phyloP scores from a whole-genome alignment of 2,888 invertebrate genomes.

The Luperina testacea region DNA sequence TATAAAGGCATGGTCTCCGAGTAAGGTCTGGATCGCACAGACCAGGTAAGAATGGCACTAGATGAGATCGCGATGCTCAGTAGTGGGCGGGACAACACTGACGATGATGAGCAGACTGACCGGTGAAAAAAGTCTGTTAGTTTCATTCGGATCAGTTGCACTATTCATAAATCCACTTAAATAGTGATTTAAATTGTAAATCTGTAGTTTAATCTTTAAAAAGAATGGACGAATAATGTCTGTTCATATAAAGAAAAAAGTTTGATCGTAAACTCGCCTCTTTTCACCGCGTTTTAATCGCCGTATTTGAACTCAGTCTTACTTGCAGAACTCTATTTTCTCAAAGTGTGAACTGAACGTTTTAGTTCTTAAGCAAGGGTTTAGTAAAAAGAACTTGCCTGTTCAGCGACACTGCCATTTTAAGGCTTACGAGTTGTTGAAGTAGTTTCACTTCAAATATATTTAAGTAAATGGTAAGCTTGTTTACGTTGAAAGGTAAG shows the following conservation, averaged over 20 bases:
- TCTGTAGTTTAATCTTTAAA: not conserved
- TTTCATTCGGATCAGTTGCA: not conserved
- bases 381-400: constrained; percentile 28
- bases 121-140: too few relatives aligned
- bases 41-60: not conserved
- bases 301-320: not conserved
- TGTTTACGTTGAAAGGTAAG: constrained; percentile 28
- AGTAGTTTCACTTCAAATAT: constrained; percentile 37
- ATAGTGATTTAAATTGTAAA: not conserved
- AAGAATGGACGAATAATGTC: not conserved
- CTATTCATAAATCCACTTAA: not conserved
- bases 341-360: constrained; percentile 37
- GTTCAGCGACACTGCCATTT: constrained; percentile 29
- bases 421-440: constrained; percentile 20
- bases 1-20: not conserved
- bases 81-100: not conserved
- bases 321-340: constrained; percentile 1
- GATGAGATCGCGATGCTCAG: not conserved
- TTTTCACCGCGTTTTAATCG: not conserved
- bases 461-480: constrained; percentile 41
- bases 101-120: not conserved
- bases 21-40: not conserved
- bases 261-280: not conserved
- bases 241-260: not conserved
- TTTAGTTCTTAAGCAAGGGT: constrained; percentile 18